Base-by-base conservation (phyloP, 2,888 invertebrate genomes). In the Xanthorhoe spadicearia region DNA sequence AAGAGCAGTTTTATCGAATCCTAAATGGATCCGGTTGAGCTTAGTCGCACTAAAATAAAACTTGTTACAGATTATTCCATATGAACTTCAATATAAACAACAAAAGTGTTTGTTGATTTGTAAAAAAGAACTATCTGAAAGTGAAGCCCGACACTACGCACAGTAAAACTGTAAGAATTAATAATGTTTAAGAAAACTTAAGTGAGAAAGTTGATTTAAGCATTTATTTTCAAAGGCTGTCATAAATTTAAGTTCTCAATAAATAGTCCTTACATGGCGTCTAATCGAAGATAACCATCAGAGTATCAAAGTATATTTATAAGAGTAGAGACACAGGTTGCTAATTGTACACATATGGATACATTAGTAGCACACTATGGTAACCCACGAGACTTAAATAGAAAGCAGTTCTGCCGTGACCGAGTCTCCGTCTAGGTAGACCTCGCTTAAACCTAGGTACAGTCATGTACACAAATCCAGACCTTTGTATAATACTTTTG, bases 331-430 rank as follows among this genome's bases (percentile, higher is more conserved):
- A 43, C 38, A 48, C 48, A 48, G 48, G 48, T 48, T 48, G 48
- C 17, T 43, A 8, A 15, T 48, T 17, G 15, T 19, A 6, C 9
- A 4, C 15, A 61, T 58, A 50, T 38, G 13, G 50, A 38, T 58
- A 38, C 8, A 58, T 48, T 62, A 49, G 61, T 18, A 4, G 38
- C 13, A 46, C n/a, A 43, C 52, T 52, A 10, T 23, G 48, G 5
- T 56, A 38, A 61, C 61, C 46, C 54, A 35, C 19, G 49, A 53
- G 65, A 65, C 65, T 60, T 70, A 63, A 61, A 74, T 72, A 74
- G 78, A 79, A 76, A 79, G 77, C 66, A 53, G 75, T 67, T 23
- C 49, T 54, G 66, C 79, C 79, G 74, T 79, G 79, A 75, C 79
- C 76, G 65, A 66, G 61, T 68, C 61, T 64, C 52, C 15, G 57